Evolutionary conservation across 2,797 vertebrate genomes (phyloP).

Genomic region (Odontamblyopus lacepedii): DNA sequence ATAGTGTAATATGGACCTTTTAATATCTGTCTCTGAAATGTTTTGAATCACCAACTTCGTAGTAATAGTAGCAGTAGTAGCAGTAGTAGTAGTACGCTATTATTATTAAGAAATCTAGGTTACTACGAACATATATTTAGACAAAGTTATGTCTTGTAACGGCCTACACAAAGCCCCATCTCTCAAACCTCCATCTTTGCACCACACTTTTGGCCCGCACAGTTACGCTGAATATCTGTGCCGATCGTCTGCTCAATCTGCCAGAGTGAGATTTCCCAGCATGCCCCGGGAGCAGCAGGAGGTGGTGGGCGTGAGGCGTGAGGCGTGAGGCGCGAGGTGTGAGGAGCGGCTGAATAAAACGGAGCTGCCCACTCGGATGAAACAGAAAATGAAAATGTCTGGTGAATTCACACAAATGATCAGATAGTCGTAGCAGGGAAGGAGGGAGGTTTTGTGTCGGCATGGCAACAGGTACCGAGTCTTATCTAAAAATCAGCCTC

Average conservation of each 20-base stretch:
- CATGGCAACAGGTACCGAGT: slow-evolving; percentile 49
- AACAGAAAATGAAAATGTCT: neutral
- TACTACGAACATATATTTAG: too few species aligned
- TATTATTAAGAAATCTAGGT: too few species aligned
- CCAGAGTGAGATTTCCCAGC: slow-evolving; percentile 38
- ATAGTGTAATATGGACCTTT: too few species aligned
- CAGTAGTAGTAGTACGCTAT: too few species aligned
- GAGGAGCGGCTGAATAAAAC: neutral
- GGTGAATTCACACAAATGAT: slow-evolving; percentile 31
- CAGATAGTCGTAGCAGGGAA: slow-evolving; percentile 10
- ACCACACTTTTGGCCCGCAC: slow-evolving; percentile 20
- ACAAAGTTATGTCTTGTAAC: neutral
- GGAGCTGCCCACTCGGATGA: neutral
- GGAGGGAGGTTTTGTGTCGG: slow-evolving; percentile 27
- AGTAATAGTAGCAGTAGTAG: too few species aligned
- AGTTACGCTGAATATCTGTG: slow-evolving; percentile 3
- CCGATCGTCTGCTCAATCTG: slow-evolving; percentile 44
- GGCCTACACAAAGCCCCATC: neutral
- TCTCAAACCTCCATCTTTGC: neutral
- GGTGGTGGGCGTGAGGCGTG: slow-evolving; percentile 44
- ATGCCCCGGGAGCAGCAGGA: slow-evolving; percentile 54
- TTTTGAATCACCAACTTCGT: too few species aligned
- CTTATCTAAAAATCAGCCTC: too few species aligned
- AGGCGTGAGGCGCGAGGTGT: slow-evolving; percentile 18
- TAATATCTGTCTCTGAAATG: too few species aligned